These are phyloP conservation scores for Diachrysia chrysitis DNA, from an alignment of 2,888 invertebrate genomes.

Conservation along the genomic window DNA sequence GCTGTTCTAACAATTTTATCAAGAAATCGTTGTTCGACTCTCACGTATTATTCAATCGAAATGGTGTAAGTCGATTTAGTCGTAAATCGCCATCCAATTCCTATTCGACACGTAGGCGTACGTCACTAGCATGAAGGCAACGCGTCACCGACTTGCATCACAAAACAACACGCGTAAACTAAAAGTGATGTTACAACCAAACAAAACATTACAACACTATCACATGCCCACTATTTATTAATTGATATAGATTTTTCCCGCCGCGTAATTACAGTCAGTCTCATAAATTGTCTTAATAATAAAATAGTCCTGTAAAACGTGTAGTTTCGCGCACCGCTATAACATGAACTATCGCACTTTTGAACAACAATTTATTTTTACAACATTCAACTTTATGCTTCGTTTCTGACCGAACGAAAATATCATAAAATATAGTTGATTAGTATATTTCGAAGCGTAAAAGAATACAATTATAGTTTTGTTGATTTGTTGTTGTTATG, in stretches of 20 bases:
- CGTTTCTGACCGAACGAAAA: constrained; percentile 25
- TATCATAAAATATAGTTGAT: constrained; percentile 30
- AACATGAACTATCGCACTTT: constrained; percentile 14
- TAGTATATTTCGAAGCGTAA: neutral
- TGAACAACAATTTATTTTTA: constrained; percentile 45
- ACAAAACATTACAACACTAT: neutral
- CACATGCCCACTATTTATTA: neutral
- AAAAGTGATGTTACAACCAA: constrained; percentile 1
- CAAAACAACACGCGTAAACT: neutral
- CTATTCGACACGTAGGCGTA: constrained; percentile 1
- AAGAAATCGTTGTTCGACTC: neutral
- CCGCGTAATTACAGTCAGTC: constrained; percentile 1
- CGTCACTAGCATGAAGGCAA: neutral
- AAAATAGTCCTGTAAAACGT: constrained; percentile 12
- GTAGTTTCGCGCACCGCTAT: constrained; percentile 4
- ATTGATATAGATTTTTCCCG: neutral
- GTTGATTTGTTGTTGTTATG: neutral
- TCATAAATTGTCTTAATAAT: constrained; percentile 9
- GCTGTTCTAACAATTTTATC: neutral
- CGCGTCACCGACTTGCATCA: neutral
- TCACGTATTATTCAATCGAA: constrained; percentile 14
- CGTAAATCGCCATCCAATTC: neutral
- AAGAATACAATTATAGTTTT: neutral
- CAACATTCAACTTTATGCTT: constrained; percentile 22
- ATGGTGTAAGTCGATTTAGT: neutral